These are phyloP conservation scores for Martes flavigula DNA, from an alignment of 2,797 vertebrate species.

Conservation along the genomic window DNA sequence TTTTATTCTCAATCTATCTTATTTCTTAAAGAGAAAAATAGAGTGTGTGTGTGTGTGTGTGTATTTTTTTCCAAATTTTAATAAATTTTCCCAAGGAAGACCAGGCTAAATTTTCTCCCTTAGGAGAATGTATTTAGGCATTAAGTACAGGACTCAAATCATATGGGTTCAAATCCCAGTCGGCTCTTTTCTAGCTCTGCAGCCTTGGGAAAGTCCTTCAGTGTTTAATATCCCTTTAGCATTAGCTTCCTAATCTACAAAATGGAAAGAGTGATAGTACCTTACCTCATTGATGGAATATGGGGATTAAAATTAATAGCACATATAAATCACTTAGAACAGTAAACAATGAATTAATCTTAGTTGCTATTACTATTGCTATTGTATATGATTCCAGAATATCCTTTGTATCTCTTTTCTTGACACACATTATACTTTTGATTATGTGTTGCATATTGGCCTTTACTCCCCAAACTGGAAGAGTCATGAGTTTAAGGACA, in stretches of 20 bases:
- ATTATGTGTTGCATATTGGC: neutral
- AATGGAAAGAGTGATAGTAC: neutral
- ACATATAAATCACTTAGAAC: neutral
- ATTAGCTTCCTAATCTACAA: neutral
- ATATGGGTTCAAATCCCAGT: neutral
- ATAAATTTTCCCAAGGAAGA: neutral
- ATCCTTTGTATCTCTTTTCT: neutral
- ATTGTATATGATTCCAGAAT: neutral
- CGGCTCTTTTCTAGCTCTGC: neutral
- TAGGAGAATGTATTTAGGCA: neutral
- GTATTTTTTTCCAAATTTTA: neutral
- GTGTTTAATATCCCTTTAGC: neutral
- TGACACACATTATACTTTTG: neutral
- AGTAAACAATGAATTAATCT: neutral
- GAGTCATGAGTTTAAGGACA: neutral
- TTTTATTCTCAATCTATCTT: constrained; percentile 25
- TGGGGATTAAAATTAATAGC: neutral
- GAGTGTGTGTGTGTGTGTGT: neutral
- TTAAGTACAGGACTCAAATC: neutral
- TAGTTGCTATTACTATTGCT: neutral
- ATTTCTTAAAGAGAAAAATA: neutral
- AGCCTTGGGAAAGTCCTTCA: neutral
- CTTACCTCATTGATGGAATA: neutral
- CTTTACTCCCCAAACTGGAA: neutral
- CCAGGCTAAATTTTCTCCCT: neutral